Evolutionary conservation across 2,888 invertebrate genomes (phyloP).

Genomic region (Agrochola lychnidis): DNA sequence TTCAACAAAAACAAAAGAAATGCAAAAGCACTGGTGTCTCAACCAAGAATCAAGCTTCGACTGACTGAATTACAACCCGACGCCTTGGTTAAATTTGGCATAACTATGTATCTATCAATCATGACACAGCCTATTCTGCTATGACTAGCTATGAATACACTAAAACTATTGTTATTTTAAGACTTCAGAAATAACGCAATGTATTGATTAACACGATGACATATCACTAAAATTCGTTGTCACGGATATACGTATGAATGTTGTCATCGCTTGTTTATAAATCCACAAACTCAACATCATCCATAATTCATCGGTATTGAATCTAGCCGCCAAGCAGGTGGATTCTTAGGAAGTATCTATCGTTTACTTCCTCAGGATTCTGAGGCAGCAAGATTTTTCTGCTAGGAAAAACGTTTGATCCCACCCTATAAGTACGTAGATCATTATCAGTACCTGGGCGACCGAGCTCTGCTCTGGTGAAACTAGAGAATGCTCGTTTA

Average conservation of each 20-base stretch:
- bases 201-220: slow-evolving; percentile 34
- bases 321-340: background rate
- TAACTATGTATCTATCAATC: slow-evolving; percentile 5
- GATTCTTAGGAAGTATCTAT: background rate
- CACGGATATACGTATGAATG: background rate
- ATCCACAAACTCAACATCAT: background rate
- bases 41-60: slow-evolving; percentile 17
- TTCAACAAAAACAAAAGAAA: no score
- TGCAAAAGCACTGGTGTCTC: background rate
- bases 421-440: background rate
- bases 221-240: slow-evolving; percentile 8
- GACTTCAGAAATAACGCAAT: slow-evolving; percentile 14
- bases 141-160: background rate
- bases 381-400: background rate
- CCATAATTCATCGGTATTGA: background rate
- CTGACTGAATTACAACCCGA: background rate
- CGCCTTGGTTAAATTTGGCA: background rate
- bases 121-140: slow-evolving; percentile 25
- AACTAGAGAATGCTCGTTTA: no score
- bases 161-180: background rate
- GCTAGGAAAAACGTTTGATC: background rate
- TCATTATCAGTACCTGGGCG: background rate
- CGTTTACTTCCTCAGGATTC: background rate
- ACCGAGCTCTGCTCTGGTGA: no score
- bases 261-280: slow-evolving; percentile 11